phyloP scores from a whole-genome alignment of 2,888 invertebrate genomes.

The Ophion costatus region DNA sequence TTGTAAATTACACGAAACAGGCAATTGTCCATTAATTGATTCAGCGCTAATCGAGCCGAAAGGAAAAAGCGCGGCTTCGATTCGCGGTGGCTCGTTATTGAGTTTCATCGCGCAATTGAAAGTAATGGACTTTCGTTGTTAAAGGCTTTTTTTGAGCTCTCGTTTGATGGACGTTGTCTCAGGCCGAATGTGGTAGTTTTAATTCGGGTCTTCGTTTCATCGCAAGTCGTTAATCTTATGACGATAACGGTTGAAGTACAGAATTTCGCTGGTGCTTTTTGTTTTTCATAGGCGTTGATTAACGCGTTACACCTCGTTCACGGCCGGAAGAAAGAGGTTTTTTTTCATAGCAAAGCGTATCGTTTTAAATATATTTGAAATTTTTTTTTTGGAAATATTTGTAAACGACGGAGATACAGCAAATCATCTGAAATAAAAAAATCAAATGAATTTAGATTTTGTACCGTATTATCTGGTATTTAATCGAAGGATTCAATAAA shows the following conservation, averaged over 20 bases:
- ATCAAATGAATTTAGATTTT: no score
- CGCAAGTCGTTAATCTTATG: neutral
- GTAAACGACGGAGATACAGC: no score
- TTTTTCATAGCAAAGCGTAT: no score
- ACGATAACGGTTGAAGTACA: neutral
- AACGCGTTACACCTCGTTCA: no score
- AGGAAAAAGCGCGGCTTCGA: neutral
- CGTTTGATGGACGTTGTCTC: neutral
- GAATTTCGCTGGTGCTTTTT: neutral
- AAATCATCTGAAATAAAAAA: no score
- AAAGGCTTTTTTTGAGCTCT: conserved; percentile 31
- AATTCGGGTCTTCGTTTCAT: neutral
- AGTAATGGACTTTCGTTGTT: conserved; percentile 42
- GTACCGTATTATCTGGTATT: no score
- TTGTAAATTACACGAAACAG: conserved; percentile 7
- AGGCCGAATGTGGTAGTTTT: neutral
- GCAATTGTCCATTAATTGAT: conserved; percentile 30
- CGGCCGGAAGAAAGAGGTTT: no score
- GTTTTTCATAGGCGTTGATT: neutral
- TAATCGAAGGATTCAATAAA: no score
- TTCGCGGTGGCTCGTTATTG: conserved; percentile 6
- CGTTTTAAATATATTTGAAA: no score
- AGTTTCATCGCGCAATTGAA: neutral
- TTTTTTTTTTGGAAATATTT: no score
- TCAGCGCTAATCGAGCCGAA: conserved; percentile 4